Evolutionary conservation across 2,113 vertebrate species (phyloP).

Genomic region (Theristicus caerulescens): DNA sequence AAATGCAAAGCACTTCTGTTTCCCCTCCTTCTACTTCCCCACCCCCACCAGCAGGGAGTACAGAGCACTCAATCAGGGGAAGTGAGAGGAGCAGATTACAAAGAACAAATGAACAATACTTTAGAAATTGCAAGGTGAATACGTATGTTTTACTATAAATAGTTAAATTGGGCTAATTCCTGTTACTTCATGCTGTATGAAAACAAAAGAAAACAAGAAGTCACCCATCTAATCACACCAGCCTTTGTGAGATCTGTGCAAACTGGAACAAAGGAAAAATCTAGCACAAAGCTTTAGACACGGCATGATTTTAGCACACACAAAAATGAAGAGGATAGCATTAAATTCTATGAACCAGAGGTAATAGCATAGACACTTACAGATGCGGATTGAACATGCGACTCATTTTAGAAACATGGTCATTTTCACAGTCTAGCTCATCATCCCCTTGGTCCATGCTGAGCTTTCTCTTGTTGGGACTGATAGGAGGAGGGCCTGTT

Average conservation of each 20-base stretch:
- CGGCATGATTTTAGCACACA: neutral
- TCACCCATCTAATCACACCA: neutral
- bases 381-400: constrained; percentile 89
- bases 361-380: constrained; percentile 76
- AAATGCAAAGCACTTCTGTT: neutral
- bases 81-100: neutral
- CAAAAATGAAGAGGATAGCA: neutral
- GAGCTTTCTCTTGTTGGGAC: constrained; percentile 95
- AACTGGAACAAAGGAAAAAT: neutral
- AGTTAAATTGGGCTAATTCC: constrained; percentile 14
- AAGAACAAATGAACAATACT: neutral
- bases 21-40: neutral
- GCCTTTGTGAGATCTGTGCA: neutral
- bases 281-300: neutral
- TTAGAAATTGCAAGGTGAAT: neutral
- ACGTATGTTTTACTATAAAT: constrained; percentile 1
- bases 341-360: neutral
- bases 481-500: constrained; percentile 95
- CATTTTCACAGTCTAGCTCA: constrained; percentile 88
- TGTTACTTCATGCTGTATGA: neutral
- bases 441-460: constrained; percentile 88
- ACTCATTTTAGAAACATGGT: constrained; percentile 94
- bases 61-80: neutral
- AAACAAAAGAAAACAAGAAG: constrained; percentile 9
- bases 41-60: neutral